A percentile compares a stretch with the other conserved stretches of the same genome.
Conservation (phyloP, 2,113 vertebrate genomes). For the Apteryx owenii region DNA sequence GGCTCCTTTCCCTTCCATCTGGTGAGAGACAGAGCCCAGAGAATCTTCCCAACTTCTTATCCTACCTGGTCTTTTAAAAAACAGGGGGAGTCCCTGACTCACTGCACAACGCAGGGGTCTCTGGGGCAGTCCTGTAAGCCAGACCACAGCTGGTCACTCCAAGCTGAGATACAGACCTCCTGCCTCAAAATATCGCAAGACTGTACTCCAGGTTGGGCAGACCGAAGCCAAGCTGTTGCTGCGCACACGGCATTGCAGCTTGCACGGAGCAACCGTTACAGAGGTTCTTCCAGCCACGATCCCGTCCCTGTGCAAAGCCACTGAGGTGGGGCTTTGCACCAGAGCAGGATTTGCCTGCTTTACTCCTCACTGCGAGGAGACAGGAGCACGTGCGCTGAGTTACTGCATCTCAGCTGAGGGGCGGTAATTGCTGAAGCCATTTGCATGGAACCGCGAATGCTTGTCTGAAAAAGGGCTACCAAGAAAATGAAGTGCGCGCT, state of each 20-base stretch:
- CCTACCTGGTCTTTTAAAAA: not conserved
- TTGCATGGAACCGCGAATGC: not conserved
- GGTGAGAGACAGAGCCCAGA: not conserved
- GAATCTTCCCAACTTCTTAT: not conserved
- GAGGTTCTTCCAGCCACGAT: not conserved
- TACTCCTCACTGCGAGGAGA: accelerated
- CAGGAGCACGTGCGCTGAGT: not conserved
- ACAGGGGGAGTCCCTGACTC: not conserved
- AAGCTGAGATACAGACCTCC: not conserved
- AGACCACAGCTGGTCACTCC: not conserved
- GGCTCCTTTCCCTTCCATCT: not conserved
- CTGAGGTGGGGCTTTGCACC: accelerated
- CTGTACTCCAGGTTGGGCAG: not conserved
- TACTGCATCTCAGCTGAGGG: not conserved
- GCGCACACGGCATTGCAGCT: accelerated
- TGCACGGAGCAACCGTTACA: not conserved
- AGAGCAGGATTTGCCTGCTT: not conserved
- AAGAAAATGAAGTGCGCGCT: not conserved
- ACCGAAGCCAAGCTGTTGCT: not conserved
- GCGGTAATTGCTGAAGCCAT: not conserved
- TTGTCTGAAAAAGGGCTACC: not conserved
- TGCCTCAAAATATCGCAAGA: not conserved
- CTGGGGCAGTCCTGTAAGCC: not conserved
- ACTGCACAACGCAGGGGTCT: not conserved
- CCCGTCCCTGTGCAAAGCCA: not conserved